A percentile compares a stretch with the other conserved stretches of the same genome.
Conservation (phyloP, 2,888 invertebrate genomes). For the Eupithecia abbreviata region DNA sequence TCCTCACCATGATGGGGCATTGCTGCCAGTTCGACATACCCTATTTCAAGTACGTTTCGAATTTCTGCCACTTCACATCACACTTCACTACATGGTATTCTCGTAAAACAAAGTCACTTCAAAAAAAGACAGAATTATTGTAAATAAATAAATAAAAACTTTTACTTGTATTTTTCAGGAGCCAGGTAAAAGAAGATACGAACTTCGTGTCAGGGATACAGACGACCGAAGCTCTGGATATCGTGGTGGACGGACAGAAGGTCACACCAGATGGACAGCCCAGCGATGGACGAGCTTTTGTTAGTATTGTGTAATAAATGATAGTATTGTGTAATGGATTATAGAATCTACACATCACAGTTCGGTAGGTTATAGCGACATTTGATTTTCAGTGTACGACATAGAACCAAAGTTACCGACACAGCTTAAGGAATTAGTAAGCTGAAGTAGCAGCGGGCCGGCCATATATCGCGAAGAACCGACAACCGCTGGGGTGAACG, state of each 20-base stretch:
- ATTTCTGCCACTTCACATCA: no score
- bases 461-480: no score
- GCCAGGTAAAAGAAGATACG: constrained; percentile 47
- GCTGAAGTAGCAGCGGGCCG: no score
- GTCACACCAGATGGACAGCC: constrained; percentile 42
- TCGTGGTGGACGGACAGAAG: constrained; percentile 53
- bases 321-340: no score
- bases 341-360: no score
- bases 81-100: no score
- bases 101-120: no score
- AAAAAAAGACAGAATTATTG: background rate
- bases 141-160: background rate
- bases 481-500: no score
- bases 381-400: no score
- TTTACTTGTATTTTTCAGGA: constrained; percentile 46
- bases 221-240: constrained; percentile 58
- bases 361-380: no score
- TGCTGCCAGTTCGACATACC: constrained; percentile 72
- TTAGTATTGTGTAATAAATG: background rate
- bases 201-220: constrained; percentile 61
- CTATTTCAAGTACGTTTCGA: constrained; percentile 54
- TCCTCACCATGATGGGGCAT: constrained; percentile 59
- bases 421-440: no score
- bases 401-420: no score
- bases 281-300: constrained; percentile 46